phyloP scores from a whole-genome alignment of 2,113 vertebrate genomes.

The Tichodroma muraria region DNA sequence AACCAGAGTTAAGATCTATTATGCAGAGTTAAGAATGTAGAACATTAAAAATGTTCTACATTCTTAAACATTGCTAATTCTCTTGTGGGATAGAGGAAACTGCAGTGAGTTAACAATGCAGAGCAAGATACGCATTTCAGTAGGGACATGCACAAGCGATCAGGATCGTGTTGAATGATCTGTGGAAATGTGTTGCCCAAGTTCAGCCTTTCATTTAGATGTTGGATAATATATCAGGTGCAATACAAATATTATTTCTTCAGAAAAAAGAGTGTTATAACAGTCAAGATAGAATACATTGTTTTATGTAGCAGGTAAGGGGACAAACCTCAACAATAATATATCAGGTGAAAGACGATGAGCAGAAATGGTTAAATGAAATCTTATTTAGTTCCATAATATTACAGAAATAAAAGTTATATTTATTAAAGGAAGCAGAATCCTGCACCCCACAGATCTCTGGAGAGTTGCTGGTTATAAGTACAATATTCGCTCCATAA shows the following conservation, averaged over 20 bases:
- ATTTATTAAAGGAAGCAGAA: constrained; percentile 5
- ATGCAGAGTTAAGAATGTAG: background rate
- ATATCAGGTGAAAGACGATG: background rate
- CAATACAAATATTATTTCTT: background rate
- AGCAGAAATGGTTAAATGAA: background rate
- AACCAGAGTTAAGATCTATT: too few species aligned
- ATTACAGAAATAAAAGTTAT: background rate
- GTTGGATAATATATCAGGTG: background rate
- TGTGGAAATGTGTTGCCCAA: background rate
- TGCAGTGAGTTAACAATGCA: background rate
- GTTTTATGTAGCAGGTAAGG: background rate
- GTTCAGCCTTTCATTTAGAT: constrained; percentile 13
- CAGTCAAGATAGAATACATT: background rate
- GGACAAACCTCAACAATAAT: background rate
- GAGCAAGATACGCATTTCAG: background rate
- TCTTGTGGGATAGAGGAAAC: background rate
- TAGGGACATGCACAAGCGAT: background rate
- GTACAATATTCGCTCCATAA: background rate
- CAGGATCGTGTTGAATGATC: background rate
- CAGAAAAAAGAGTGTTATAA: background rate
- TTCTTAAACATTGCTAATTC: background rate
- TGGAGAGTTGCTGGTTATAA: background rate
- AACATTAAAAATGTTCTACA: background rate
- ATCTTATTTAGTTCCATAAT: background rate
- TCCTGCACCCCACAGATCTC: background rate